These are phyloP conservation scores for Dolichallabes microphthalmus DNA, from an alignment of 2,113 vertebrate genomes.

Conservation along the genomic window DNA sequence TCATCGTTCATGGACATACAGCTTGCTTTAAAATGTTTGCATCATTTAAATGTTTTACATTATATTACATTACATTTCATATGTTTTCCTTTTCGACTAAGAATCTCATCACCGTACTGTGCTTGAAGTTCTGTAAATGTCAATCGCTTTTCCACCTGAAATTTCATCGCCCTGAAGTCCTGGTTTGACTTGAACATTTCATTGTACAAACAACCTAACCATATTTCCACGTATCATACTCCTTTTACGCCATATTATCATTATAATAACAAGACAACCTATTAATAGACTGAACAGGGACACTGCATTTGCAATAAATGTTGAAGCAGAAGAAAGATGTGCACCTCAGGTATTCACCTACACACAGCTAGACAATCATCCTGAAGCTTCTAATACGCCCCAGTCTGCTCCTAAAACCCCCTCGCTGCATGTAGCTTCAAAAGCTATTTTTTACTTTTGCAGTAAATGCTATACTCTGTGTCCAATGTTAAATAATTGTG, in stretches of 20 bases:
- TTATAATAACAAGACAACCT: neutral
- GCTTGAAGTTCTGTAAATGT: too few species aligned
- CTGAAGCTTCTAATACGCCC: slow-evolving; percentile 16
- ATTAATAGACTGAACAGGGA: neutral
- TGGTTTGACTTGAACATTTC: too few species aligned
- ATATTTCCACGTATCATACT: neutral
- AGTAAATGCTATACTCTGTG: slow-evolving; percentile 75
- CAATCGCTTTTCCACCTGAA: too few species aligned
- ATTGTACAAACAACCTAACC: neutral
- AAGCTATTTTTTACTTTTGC: slow-evolving; percentile 67
- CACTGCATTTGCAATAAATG: neutral
- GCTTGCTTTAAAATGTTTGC: too few species aligned
- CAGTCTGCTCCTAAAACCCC: slow-evolving; percentile 43
- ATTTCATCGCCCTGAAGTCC: too few species aligned
- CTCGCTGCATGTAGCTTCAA: slow-evolving; percentile 49
- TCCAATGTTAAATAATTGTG: slow-evolving; percentile 74
- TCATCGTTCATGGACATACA: too few species aligned
- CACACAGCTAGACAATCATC: neutral
- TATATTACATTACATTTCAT: too few species aligned
- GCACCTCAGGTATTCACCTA: neutral
- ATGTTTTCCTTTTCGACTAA: too few species aligned
- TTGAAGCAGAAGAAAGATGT: neutral
- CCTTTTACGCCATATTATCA: neutral
- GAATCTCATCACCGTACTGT: too few species aligned
- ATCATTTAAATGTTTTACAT: too few species aligned